Evolutionary conservation across 1,140 invertebrate genomes (phyloP).

Genomic region (Physella acuta): DNA sequence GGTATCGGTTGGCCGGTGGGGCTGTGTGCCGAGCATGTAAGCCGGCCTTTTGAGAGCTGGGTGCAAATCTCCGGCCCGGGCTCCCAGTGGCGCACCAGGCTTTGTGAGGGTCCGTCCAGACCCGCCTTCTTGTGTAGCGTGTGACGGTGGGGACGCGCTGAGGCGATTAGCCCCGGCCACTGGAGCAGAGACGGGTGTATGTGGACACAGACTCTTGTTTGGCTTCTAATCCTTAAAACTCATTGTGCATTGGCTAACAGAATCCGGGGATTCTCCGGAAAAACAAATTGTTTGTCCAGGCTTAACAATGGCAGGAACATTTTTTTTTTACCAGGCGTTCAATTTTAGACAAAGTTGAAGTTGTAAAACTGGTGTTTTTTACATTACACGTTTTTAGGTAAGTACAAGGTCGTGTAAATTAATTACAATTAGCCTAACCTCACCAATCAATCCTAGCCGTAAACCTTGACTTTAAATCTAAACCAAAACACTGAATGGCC

Average conservation of each 20-base stretch:
- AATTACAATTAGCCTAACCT: too few relatives aligned
- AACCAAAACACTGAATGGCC: too few relatives aligned
- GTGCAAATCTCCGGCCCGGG: not conserved
- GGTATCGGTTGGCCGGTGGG: not conserved
- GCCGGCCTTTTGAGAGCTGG: not conserved
- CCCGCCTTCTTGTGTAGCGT: slow-evolving; percentile 2
- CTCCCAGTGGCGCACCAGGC: not conserved
- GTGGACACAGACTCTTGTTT: not conserved
- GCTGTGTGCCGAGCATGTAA: slow-evolving; percentile 5
- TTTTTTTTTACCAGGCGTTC: not conserved
- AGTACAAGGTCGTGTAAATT: too few relatives aligned
- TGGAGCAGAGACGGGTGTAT: not conserved
- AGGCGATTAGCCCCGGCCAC: not conserved
- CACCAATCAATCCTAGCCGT: too few relatives aligned
- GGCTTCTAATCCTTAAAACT: not conserved
- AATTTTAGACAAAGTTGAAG: too few relatives aligned
- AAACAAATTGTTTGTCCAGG: not conserved
- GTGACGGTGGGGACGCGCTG: not conserved
- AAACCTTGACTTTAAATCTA: too few relatives aligned
- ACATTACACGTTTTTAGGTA: too few relatives aligned
- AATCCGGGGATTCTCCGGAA: not conserved
- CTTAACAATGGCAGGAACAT: not conserved
- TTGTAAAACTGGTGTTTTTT: too few relatives aligned
- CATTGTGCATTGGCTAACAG: not conserved
- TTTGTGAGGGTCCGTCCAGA: not conserved